A percentile compares a stretch with the other conserved stretches of the same genome.
Conservation (phyloP, 1,140 invertebrate species). For the Amyelois transitella region DNA sequence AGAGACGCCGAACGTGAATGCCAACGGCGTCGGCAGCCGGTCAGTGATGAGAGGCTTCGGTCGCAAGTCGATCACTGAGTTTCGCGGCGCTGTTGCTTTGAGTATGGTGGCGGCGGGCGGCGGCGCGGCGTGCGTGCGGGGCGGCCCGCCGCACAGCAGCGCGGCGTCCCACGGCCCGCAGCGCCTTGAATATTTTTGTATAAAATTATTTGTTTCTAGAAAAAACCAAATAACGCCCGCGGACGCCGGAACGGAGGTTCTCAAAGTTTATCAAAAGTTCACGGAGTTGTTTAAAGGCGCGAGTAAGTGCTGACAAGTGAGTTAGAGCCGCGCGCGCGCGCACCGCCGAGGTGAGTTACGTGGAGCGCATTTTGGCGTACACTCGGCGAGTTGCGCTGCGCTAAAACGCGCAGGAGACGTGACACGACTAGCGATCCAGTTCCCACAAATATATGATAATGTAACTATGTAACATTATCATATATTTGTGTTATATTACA, state of each 20-base stretch:
- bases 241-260: background rate
- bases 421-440: no score
- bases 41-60: constrained; percentile 41
- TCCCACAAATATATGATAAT: no score
- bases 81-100: constrained; percentile 43
- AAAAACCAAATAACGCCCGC: no score
- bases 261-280: background rate
- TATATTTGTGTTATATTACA: no score
- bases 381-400: background rate
- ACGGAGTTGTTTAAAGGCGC: background rate
- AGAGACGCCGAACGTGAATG: constrained; percentile 36
- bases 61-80: constrained; percentile 40
- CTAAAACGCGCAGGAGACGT: no score
- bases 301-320: background rate
- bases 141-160: constrained; percentile 30
- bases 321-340: background rate
- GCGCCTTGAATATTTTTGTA: no score
- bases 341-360: background rate
- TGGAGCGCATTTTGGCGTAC: background rate
- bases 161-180: constrained; percentile 47
- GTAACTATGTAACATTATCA: no score
- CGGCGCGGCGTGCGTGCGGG: constrained; percentile 9
- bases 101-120: constrained; percentile 23
- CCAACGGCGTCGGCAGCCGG: constrained; percentile 41
- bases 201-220: no score